phyloP scores from a whole-genome alignment of 1,140 invertebrate species.

The Drosophila yakuba region DNA sequence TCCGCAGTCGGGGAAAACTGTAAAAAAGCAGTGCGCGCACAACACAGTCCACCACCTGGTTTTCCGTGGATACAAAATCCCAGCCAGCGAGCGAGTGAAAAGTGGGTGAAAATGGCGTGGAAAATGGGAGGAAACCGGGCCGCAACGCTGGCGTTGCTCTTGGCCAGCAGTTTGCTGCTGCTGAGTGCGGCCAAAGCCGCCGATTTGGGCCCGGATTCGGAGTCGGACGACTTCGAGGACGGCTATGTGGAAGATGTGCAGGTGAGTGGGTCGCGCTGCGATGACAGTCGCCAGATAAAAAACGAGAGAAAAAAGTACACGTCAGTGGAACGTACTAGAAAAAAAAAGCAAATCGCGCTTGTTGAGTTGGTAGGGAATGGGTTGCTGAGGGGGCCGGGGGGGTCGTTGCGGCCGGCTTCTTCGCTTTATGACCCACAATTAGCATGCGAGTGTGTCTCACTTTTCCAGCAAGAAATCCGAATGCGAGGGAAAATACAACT shows the following conservation, averaged over 20 bases:
- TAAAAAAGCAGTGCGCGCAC: slow-evolving; percentile 51
- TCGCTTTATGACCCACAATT: slow-evolving; percentile 49
- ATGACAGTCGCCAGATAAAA: slow-evolving; percentile 2
- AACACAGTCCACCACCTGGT: background rate
- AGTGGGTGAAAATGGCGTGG: slow-evolving; percentile 22
- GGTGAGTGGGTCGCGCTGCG: slow-evolving; percentile 47
- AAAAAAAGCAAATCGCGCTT: slow-evolving; percentile 1
- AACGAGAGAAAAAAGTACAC: slow-evolving; percentile 64
- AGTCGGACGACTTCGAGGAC: slow-evolving; percentile 72
- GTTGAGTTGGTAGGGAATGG: background rate
- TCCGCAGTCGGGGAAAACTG: slow-evolving; percentile 51
- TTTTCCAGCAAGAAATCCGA: slow-evolving; percentile 35
- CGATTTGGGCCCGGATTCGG: slow-evolving; percentile 36
- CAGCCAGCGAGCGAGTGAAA: slow-evolving; percentile 25
- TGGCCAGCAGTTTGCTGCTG: slow-evolving; percentile 37
- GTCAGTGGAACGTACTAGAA: slow-evolving; percentile 66
- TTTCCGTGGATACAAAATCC: slow-evolving; percentile 34
- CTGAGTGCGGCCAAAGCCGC: slow-evolving; percentile 12
- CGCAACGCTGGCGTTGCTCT: slow-evolving; percentile 62
- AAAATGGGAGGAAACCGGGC: slow-evolving; percentile 64
- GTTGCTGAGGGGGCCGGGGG: background rate
- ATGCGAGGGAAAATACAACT: slow-evolving; percentile 44
- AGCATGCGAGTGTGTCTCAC: slow-evolving; percentile 26
- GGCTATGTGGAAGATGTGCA: slow-evolving; percentile 78
- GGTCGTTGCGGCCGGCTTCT: slow-evolving; percentile 25